Conservation (phyloP, 2,113 vertebrate species). For the Riparia riparia region DNA sequence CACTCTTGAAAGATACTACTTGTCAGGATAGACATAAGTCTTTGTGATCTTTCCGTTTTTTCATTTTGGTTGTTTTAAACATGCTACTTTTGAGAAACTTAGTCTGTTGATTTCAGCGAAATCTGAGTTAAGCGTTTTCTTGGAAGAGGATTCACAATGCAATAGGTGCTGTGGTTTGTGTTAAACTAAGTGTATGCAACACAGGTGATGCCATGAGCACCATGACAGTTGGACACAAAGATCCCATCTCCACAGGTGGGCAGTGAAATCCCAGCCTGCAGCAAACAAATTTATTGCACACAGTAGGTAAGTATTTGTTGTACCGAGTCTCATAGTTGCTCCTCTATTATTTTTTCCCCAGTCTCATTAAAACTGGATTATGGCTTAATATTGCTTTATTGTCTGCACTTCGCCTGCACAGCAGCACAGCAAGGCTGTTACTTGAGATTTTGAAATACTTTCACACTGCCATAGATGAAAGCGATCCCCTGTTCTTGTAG, state of each 20-base stretch:
- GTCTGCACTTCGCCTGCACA: not conserved
- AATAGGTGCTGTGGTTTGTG: not conserved
- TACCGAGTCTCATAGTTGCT: not conserved
- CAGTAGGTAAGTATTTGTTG: not conserved
- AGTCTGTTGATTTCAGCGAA: not conserved
- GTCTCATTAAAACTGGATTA: not conserved
- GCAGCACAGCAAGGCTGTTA: not conserved
- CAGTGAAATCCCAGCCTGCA: not conserved
- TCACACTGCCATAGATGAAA: not conserved
- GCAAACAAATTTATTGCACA: not conserved
- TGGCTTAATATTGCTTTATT: not conserved
- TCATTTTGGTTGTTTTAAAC: not conserved
- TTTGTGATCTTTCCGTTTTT: not conserved
- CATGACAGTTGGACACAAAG: not conserved
- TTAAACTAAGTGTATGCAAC: not conserved
- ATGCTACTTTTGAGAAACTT: not conserved
- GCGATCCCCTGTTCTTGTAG: fast-evolving
- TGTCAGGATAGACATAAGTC: not conserved
- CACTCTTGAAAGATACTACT: not conserved
- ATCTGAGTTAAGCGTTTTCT: not conserved
- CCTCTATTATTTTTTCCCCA: not conserved
- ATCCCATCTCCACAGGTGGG: not conserved
- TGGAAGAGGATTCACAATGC: not conserved
- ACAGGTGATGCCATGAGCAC: not conserved
- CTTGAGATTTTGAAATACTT: not conserved